phyloP scores from a whole-genome alignment of 2,113 vertebrate genomes.

The Siphamia tubifer region DNA sequence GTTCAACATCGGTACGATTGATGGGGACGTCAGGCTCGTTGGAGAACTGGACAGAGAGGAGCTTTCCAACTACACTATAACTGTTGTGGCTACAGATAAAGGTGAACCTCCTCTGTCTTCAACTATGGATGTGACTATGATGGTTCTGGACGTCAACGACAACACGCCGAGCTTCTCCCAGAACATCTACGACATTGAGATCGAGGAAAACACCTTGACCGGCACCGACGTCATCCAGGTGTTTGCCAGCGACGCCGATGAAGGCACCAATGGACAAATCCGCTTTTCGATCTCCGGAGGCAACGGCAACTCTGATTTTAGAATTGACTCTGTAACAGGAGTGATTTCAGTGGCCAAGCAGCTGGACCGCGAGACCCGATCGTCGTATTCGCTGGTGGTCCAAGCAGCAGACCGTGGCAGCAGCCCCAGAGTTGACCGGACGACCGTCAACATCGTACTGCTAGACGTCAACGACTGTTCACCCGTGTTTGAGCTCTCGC shows the following conservation, averaged over 20 bases:
- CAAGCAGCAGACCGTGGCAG: constrained; percentile 91
- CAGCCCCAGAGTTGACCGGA: constrained; percentile 84
- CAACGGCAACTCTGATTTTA: constrained; percentile 83
- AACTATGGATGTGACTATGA: constrained; percentile 85
- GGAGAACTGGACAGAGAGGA: constrained; percentile 93
- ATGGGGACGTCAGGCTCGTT: constrained; percentile 86
- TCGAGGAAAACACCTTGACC: constrained; percentile 86
- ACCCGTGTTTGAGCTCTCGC: constrained; percentile 90
- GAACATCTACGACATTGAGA: constrained; percentile 87
- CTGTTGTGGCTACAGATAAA: constrained; percentile 92
- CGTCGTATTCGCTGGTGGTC: constrained; percentile 84
- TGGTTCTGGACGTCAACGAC: constrained; percentile 93
- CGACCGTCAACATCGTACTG: constrained; percentile 85
- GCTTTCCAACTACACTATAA: constrained; percentile 89
- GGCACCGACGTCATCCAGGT: constrained; percentile 91
- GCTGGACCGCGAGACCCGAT: constrained; percentile 86
- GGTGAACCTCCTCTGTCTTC: constrained; percentile 89
- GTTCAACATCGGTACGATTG: constrained; percentile 89
- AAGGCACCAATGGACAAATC: constrained; percentile 92
- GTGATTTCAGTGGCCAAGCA: constrained; percentile 89
- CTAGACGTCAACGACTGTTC: constrained; percentile 90
- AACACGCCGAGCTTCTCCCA: constrained; percentile 91
- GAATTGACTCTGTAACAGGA: constrained; percentile 93
- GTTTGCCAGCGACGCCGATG: constrained; percentile 85
- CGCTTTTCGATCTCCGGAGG: constrained; percentile 85